Evolutionary conservation across 2,797 vertebrate species (phyloP).

Genomic region (Anolis apletophallus): DNA sequence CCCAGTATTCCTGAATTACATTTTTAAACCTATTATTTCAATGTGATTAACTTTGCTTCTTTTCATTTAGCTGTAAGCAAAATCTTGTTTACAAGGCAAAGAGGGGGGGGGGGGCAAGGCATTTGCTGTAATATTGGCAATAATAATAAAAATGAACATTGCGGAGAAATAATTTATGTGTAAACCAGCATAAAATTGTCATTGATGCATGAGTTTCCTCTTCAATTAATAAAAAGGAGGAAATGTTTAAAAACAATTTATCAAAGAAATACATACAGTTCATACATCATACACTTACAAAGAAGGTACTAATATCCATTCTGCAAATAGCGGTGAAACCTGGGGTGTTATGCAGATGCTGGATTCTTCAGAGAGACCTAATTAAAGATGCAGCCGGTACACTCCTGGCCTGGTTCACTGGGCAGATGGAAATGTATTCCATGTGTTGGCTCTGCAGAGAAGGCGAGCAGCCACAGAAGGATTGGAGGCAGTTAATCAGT

Average conservation of each 20-base stretch:
- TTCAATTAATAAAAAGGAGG: conserved; percentile 98
- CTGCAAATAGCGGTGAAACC: conserved; percentile 82
- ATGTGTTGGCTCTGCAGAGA: not conserved
- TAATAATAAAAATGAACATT: conserved; percentile 86
- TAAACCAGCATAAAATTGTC: conserved; percentile 88
- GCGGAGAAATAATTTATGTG: conserved; percentile 92
- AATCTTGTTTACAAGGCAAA: conserved; percentile 85
- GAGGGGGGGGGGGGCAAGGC: conserved; percentile 45
- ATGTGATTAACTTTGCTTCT: conserved; percentile 85
- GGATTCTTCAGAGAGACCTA: conserved; percentile 78
- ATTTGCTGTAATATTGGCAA: conserved; percentile 81
- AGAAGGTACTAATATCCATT: conserved; percentile 88
- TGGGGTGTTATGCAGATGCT: conserved; percentile 66
- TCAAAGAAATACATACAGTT: conserved; percentile 89
- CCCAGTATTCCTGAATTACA: conserved; percentile 83
- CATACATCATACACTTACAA: conserved; percentile 95
- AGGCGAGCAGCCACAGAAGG: not conserved
- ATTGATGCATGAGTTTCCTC: conserved; percentile 97
- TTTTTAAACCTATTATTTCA: conserved; percentile 88
- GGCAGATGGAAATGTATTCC: conserved; percentile 8
- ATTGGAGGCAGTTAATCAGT: not conserved
- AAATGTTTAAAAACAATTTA: conserved; percentile 98
- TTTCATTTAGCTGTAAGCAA: conserved; percentile 85
- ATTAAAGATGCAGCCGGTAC: conserved; percentile 58
- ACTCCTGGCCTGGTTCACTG: conserved; percentile 28